phyloP scores from a whole-genome alignment of 2,797 vertebrate species.

The Mormyrus hasselquistii region DNA sequence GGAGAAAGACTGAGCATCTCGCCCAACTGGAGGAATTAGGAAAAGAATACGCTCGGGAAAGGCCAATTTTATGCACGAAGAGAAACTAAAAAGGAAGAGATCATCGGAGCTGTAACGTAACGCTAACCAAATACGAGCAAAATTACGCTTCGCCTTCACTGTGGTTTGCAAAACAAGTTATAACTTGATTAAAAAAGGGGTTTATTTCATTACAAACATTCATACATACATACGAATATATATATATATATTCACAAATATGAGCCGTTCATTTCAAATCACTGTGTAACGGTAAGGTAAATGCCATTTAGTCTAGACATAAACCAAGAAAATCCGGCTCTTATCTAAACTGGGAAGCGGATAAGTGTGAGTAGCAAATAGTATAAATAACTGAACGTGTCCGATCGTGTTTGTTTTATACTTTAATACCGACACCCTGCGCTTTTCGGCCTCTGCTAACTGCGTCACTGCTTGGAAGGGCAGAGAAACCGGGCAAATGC shows the following conservation, averaged over 20 bases:
- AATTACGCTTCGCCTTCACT: background rate
- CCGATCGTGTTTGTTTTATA: background rate
- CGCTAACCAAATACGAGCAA: background rate
- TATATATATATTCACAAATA: background rate
- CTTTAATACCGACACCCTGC: background rate
- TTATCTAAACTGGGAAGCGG: background rate
- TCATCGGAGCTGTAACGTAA: background rate
- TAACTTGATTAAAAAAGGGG: background rate
- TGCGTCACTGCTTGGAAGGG: conserved; percentile 19
- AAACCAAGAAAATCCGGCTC: background rate
- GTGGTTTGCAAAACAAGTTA: background rate
- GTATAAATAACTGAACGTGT: background rate
- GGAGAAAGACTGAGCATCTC: background rate
- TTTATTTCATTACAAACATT: background rate
- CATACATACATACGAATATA: background rate
- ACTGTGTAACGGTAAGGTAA: background rate
- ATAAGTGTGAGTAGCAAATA: background rate
- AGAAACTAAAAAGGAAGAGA: background rate
- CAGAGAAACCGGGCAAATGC: background rate
- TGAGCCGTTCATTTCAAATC: background rate
- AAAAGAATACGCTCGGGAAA: background rate
- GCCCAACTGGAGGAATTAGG: background rate
- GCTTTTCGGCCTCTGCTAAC: background rate
- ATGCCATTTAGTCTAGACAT: background rate
- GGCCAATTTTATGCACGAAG: background rate